Percentiles rank a stretch among this genome's conserved stretches.
These are phyloP conservation scores for Pseudomyrmex pallidus DNA, from an alignment of 1,140 invertebrate species.

Conservation along the genomic window DNA sequence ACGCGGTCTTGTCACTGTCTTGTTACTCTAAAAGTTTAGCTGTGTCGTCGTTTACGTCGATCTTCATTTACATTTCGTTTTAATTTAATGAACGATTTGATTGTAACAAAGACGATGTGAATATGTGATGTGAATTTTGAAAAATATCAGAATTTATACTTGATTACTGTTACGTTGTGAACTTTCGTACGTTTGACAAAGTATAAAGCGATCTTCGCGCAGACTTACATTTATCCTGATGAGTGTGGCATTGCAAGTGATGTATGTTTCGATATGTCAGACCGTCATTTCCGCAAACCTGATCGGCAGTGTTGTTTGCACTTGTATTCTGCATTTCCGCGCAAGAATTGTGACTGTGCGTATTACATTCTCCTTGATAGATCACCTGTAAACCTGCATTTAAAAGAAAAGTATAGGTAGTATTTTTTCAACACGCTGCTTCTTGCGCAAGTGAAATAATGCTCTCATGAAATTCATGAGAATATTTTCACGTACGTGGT, in stretches of 20 bases:
- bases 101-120: not conserved
- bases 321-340: conserved; percentile 62
- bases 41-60: not conserved
- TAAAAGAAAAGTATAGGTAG: not conserved
- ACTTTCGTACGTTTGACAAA: too few relatives aligned
- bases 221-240: conserved; percentile 75
- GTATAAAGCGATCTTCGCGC: not conserved
- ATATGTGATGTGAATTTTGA: not conserved
- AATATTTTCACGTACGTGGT: conserved; percentile 43
- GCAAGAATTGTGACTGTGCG: conserved; percentile 70
- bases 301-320: conserved; percentile 41
- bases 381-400: conserved; percentile 46
- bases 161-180: too few relatives aligned
- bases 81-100: not conserved
- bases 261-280: conserved; percentile 74
- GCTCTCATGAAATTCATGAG: too few relatives aligned
- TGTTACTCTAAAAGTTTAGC: not conserved
- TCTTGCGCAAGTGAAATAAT: too few relatives aligned
- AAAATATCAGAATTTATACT: not conserved
- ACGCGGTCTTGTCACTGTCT: too few relatives aligned
- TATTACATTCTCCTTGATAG: conserved; percentile 73
- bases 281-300: conserved; percentile 79
- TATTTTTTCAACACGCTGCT: too few relatives aligned
- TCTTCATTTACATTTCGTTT: not conserved
- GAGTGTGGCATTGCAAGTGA: conserved; percentile 76